phyloP scores from a whole-genome alignment of 2,797 vertebrate genomes.

The Cetoscarus ocellatus region DNA sequence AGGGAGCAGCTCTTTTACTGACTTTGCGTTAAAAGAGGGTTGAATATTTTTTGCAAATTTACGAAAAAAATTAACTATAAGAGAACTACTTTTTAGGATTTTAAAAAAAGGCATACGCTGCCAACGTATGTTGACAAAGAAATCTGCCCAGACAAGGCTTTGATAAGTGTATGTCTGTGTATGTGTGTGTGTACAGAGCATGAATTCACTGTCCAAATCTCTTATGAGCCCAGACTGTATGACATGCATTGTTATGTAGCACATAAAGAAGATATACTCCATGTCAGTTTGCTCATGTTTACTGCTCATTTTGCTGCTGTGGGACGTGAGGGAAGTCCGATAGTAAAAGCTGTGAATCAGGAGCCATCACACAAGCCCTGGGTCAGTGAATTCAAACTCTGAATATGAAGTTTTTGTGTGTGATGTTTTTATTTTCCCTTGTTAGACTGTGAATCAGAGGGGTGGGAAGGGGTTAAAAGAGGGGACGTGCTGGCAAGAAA shows the following conservation, averaged over 20 bases:
- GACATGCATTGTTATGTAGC: constrained; percentile 56
- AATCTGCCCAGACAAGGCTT: constrained; percentile 94
- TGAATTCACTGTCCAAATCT: constrained; percentile 79
- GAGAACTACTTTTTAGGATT: constrained; percentile 74
- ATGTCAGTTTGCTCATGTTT: constrained; percentile 64
- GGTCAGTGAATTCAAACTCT: constrained; percentile 81
- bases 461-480: constrained; percentile 65
- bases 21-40: constrained; percentile 84
- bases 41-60: constrained; percentile 83
- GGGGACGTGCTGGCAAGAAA: constrained; percentile 67
- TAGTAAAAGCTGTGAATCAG: constrained; percentile 66
- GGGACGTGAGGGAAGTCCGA: constrained; percentile 60
- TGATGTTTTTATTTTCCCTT: constrained; percentile 77
- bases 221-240: constrained; percentile 57
- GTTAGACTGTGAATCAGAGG: constrained; percentile 85
- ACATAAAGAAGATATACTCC: constrained; percentile 37
- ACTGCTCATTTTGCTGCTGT: constrained; percentile 74
- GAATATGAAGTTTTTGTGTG: constrained; percentile 70
- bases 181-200: constrained; percentile 65
- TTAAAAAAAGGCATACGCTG: constrained; percentile 60
- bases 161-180: constrained; percentile 76
- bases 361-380: constrained; percentile 39
- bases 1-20: constrained; percentile 94
- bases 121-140: constrained; percentile 69
- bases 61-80: constrained; percentile 72